Conservation (phyloP, 2,888 invertebrate genomes). For the Agrotis ipsilon region DNA sequence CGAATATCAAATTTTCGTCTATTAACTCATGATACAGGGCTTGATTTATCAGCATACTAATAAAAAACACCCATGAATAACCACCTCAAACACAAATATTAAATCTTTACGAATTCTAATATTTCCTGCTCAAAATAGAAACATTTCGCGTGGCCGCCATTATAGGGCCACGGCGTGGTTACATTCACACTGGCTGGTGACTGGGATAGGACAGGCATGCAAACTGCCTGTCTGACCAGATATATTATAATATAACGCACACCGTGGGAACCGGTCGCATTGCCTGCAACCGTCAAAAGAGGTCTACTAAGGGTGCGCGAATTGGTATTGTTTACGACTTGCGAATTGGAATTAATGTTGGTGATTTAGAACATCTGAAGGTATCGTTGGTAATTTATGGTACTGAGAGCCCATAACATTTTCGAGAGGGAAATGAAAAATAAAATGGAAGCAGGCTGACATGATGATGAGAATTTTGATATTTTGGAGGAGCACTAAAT, state of each 20-base stretch:
- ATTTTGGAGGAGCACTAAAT: too few species aligned
- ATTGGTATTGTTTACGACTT: too few species aligned
- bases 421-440: too few species aligned
- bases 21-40: too few species aligned
- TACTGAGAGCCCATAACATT: not conserved
- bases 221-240: slow-evolving; percentile 42
- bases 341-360: not conserved
- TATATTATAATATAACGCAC: slow-evolving; percentile 52
- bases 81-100: not conserved
- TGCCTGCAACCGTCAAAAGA: slow-evolving; percentile 22
- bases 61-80: not conserved
- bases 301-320: slow-evolving; percentile 37
- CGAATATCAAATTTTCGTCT: too few species aligned
- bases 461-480: too few species aligned
- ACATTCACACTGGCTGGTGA: slow-evolving; percentile 46
- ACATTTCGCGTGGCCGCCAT: slow-evolving; percentile 17
- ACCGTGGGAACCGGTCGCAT: slow-evolving; percentile 67
- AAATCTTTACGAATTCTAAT: not conserved
- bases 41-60: too few species aligned
- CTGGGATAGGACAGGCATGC: slow-evolving; percentile 46
- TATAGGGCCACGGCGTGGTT: slow-evolving; percentile 16
- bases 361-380: not conserved
- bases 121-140: slow-evolving; percentile 25
- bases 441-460: too few species aligned
- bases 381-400: too few species aligned